phyloP scores from a whole-genome alignment of 2,113 vertebrate species.

The Prietella phreatophila region DNA sequence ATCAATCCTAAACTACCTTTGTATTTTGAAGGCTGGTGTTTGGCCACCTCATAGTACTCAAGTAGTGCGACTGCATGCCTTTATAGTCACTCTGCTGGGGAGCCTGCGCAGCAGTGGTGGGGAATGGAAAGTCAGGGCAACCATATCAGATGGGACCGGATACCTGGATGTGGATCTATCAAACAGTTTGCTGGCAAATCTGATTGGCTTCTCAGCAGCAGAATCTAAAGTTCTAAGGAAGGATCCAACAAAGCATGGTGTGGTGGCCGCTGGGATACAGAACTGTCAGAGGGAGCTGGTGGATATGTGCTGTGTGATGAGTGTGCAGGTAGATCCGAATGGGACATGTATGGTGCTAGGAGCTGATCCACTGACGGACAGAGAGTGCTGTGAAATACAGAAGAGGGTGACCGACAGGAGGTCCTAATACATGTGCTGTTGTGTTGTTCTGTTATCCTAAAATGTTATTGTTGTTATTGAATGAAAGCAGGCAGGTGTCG shows the following conservation, averaged over 20 bases:
- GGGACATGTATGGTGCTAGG: slow-evolving; percentile 74
- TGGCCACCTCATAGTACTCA: slow-evolving; percentile 60
- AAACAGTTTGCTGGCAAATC: slow-evolving; percentile 78
- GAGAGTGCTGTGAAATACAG: slow-evolving; percentile 65
- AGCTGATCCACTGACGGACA: slow-evolving; percentile 70
- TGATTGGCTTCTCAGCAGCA: slow-evolving; percentile 88
- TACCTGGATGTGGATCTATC: slow-evolving; percentile 88
- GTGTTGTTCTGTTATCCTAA: not conserved
- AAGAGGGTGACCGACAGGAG: slow-evolving; percentile 42
- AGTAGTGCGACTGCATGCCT: slow-evolving; percentile 81
- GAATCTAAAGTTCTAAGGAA: slow-evolving; percentile 80
- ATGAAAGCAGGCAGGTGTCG: not conserved
- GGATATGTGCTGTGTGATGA: slow-evolving; percentile 94
- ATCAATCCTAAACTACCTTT: slow-evolving; percentile 81
- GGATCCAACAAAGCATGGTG: slow-evolving; percentile 71
- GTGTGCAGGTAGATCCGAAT: slow-evolving; percentile 72
- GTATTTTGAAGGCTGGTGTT: slow-evolving; percentile 65
- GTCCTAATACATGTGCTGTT: slow-evolving; percentile 15
- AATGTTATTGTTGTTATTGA: not conserved
- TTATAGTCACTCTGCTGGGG: slow-evolving; percentile 92
- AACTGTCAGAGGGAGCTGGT: slow-evolving; percentile 85
- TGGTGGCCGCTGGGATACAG: slow-evolving; percentile 79
- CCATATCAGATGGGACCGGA: slow-evolving; percentile 88
- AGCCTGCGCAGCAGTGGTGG: slow-evolving; percentile 80
- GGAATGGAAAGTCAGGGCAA: slow-evolving; percentile 79